phyloP scores from a whole-genome alignment of 2,113 vertebrate genomes.

The Ptyas mucosa region DNA sequence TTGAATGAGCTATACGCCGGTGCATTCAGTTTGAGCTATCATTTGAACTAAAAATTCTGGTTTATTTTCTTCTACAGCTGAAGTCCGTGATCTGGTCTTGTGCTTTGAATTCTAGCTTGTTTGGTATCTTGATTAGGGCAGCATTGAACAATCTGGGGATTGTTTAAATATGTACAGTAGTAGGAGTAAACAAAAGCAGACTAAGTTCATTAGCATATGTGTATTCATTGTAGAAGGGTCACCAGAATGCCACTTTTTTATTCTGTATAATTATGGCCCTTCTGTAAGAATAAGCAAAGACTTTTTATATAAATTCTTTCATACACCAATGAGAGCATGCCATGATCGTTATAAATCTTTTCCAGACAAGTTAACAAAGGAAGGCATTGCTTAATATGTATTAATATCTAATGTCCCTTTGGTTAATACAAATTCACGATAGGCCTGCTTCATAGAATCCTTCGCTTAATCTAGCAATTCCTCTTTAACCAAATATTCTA shows the following conservation, averaged over 20 bases:
- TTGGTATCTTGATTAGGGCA: not conserved
- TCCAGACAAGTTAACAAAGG: not conserved
- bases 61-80: not conserved
- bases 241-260: not conserved
- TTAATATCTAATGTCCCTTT: not conserved
- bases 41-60: not conserved
- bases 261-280: not conserved
- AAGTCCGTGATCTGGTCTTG: not conserved
- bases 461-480: not conserved
- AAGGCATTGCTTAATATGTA: not conserved
- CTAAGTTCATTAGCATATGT: not conserved
- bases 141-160: not conserved
- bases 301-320: not conserved
- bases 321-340: accelerated
- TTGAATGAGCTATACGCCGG: not conserved
- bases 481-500: not conserved
- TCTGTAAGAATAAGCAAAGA: not conserved
- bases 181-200: not conserved
- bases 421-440: not conserved
- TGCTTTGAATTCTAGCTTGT: not conserved
- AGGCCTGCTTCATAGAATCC: not conserved
- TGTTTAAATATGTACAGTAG: not conserved
- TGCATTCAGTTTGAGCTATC: not conserved
- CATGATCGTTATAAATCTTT: not conserved
- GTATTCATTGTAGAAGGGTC: not conserved